Base-by-base conservation (phyloP, 92 coral and sea anemone genomes). In the Siderastrea radians region DNA sequence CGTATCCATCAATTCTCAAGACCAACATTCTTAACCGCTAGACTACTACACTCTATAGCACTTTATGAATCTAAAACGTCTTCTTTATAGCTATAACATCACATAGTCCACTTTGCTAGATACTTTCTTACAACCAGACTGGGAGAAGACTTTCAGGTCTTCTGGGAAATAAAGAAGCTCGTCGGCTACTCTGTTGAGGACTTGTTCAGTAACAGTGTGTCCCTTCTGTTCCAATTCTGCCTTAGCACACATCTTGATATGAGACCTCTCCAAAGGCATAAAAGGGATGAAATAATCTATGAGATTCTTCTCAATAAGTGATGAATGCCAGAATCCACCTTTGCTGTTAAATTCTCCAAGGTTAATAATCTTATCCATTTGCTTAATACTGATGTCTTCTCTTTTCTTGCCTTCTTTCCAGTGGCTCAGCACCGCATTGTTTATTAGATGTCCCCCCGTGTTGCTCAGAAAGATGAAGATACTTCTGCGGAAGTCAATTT, bases 301-400 rank as follows among this genome's bases (percentile, higher is more conserved):
- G 15, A 92, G 81, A 81, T 95, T 91, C 54, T 89, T 90, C n/a
- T 88, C 91, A 53, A 96, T 96, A n/a, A 96, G 66, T 6, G 91
- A 49, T n/a, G 96, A 87, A 79, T 93, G 99, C 99, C 99, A 95
- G 48, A 96, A 92, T 14, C 99, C 99, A 4, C 95, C 96, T 62
- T 91, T 87, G 43, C 64, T 63, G 63, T 96, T 95, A 47, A 95
- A 96, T 26, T 95, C 99, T 3, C 96, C 97, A 11, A 74, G 88
- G 49, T 95, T 96, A 1, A 96, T 86, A 49, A 95, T 72, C 17
- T 74, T 60, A 61, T 96, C 99, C 98, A 96, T 89, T 58, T 93
- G 90, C 72, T 95, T 96, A 38, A 95, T 79, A 1, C 96, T 84
- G 15, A 96, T 80, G 13, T 92, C 92, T 59, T 87, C 93, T 60